phyloP scores from a whole-genome alignment of 2,888 invertebrate genomes.

The Mayetiola destructor region DNA sequence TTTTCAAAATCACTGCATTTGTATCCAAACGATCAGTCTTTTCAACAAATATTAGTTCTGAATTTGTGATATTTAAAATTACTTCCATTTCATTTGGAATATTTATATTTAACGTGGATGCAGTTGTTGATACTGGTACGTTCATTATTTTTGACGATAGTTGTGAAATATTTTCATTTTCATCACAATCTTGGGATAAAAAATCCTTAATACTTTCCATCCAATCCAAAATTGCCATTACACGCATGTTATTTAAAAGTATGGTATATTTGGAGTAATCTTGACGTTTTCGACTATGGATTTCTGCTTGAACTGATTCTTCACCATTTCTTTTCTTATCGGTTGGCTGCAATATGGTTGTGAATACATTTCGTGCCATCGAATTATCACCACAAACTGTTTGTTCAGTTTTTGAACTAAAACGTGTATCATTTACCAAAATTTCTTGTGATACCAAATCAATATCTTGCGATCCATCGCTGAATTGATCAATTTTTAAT shows the following conservation, averaged over 20 bases:
- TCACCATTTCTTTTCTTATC: conserved; percentile 35
- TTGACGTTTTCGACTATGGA: conserved; percentile 54
- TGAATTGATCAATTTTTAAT: conserved; percentile 70
- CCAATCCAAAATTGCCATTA: conserved; percentile 90
- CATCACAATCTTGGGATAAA: conserved; percentile 42
- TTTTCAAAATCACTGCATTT: conserved; percentile 85
- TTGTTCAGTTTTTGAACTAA: conserved; percentile 2
- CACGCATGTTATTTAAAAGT: conserved; percentile 82
- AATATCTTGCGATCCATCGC: conserved; percentile 79
- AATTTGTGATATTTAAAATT: conserved; percentile 87
- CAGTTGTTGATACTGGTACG: background rate
- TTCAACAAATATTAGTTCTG: conserved; percentile 88
- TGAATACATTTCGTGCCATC: conserved; percentile 63
- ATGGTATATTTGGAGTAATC: conserved; percentile 69
- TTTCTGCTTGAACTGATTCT: conserved; percentile 53
- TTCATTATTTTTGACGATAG: background rate
- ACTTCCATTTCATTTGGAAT: conserved; percentile 46
- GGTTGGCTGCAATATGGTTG: conserved; percentile 73
- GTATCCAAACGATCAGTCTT: conserved; percentile 77
- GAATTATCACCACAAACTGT: background rate
- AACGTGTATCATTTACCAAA: conserved; percentile 29
- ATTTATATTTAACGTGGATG: conserved; percentile 19
- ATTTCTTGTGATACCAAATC: conserved; percentile 77
- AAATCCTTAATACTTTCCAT: conserved; percentile 74
- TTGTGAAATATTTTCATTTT: conserved; percentile 18